These are phyloP conservation scores for Aegotheles bennettii DNA, from an alignment of 2,113 vertebrate genomes.

Conservation along the genomic window DNA sequence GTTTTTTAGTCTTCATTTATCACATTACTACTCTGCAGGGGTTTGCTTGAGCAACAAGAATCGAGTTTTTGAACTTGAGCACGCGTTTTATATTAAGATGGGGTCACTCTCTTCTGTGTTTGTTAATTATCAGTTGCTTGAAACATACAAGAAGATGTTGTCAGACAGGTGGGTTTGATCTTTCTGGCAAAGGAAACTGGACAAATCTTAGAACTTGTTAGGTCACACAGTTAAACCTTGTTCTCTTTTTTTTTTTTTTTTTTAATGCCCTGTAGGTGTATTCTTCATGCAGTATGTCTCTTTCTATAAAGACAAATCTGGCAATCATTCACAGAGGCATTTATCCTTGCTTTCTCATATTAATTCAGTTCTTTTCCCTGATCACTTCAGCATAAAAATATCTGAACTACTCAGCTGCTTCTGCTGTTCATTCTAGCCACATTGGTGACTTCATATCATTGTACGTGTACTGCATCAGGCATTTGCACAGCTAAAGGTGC, in stretches of 20 bases:
- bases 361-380: not conserved
- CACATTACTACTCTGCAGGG: constrained; percentile 26
- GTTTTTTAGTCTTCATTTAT: not conserved
- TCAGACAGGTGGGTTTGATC: not conserved
- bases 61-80: not conserved
- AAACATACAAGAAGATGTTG: not conserved
- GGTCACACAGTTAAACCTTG: not conserved
- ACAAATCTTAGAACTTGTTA: not conserved
- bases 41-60: constrained; percentile 7
- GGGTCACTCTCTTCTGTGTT: not conserved
- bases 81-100: constrained; percentile 10
- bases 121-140: not conserved
- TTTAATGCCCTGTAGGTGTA: not conserved
- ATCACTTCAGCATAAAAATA: not conserved
- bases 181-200: not conserved
- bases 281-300: not conserved
- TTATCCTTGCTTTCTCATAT: not conserved
- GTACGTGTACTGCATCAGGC: not conserved
- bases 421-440: not conserved
- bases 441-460: not conserved
- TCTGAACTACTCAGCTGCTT: not conserved
- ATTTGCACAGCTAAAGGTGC: not conserved
- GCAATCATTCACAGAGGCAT: not conserved
- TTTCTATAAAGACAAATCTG: not conserved
- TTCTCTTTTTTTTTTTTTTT: not conserved